Evolutionary conservation across 2,113 vertebrate species (phyloP), one percentile per base, ranked within the genome.

Genomic region (Falco punctatus): DNA sequence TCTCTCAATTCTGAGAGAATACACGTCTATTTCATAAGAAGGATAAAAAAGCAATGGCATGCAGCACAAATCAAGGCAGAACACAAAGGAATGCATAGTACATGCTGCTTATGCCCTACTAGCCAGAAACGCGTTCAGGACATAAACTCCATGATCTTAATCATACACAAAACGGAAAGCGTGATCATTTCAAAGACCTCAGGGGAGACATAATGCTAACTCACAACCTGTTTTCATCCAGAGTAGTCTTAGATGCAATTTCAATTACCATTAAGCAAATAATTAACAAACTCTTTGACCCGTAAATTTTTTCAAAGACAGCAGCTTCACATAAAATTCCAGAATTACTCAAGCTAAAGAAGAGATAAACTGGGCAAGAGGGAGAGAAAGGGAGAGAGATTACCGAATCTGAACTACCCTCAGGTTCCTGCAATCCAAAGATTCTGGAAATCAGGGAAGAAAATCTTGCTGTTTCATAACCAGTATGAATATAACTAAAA

Each of bases 31-130:
- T 54, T 90, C 70, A 59, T 28, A 86, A 26, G 28, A 70, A 35
- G 28, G 12, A 83, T 49, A 46, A 58, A 91, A 72, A 48, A 49
- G 22, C 27, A 86, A 58, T 27, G 55, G 38, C 46, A 54, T 26
- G 12, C 42, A 85, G 14, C n/a, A 73, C 13, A 91, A 91, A 81
- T 42, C 22, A 75, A 59, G 57, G 58, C n/a, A 96, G 48, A 64
- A 66, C 18, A 64, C 8, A 42, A 54, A 54, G 20, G 7, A 69
- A 54, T 23, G 27, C 19, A 14, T 3, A 11, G 16, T 4, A 73
- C 0, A 0, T 1, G 4, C 23, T 72, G 33, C 57, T 52, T 33
- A 42, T 1, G 10, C 14, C 18, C 52, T 49, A 17, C 49, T 15
- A 57, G 46, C 9, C 62, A 70, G 51, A 94, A 70, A 65, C 12